A percentile compares a stretch with the other conserved stretches of the same genome.
phyloP scores from a whole-genome alignment of 2,113 vertebrate genomes.

The Corythornis cristatus region DNA sequence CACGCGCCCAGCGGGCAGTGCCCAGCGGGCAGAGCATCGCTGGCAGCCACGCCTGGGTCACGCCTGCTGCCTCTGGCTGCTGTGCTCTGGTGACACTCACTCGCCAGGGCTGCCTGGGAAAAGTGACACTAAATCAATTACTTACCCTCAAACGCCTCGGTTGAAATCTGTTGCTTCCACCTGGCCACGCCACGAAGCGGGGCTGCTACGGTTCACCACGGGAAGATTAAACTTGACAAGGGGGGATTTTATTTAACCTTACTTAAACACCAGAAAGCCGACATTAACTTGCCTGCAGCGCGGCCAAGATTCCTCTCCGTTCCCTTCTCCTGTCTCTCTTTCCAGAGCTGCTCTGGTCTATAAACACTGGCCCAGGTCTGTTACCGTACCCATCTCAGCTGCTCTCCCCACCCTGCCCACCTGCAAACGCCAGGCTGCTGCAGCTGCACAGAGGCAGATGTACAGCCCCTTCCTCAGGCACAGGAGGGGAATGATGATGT shows the following conservation, averaged over 20 bases:
- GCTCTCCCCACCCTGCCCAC: conserved; percentile 74
- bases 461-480: not conserved
- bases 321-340: conserved; percentile 20
- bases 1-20: too few species aligned
- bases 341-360: conserved; percentile 69
- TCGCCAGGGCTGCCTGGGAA: not conserved
- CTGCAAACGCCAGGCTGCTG: conserved; percentile 76
- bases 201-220: conserved; percentile 19
- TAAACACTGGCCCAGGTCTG: conserved; percentile 82
- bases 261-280: conserved; percentile 39
- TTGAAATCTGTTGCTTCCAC: conserved; percentile 56
- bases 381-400: conserved; percentile 81
- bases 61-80: not conserved
- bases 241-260: not conserved
- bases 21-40: too few species aligned
- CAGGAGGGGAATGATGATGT: conserved; percentile 58
- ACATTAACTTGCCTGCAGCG: conserved; percentile 1
- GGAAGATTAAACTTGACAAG: conserved; percentile 50
- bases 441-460: conserved; percentile 70
- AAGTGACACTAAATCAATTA: not conserved
- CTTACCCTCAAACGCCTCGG: conserved; percentile 58
- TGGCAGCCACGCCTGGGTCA: too few species aligned
- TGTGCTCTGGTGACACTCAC: not conserved
- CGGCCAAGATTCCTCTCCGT: conserved; percentile 30
- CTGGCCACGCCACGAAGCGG: conserved; percentile 22